Conservation (phyloP, 2,113 vertebrate genomes). For the Egretta garzetta region DNA sequence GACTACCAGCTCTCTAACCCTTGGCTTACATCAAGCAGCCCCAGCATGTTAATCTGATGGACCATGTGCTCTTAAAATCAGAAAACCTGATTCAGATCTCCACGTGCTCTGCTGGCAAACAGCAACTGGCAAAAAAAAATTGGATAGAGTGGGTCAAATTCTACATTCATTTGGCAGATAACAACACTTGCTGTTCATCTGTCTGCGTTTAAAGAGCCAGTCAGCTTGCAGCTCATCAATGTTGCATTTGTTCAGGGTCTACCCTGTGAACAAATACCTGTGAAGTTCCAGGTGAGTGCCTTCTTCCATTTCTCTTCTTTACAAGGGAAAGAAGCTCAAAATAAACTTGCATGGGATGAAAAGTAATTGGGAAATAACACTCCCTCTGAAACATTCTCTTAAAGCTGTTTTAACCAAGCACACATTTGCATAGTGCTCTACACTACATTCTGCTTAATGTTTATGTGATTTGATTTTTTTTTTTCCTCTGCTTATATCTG, state of each 20-base stretch:
- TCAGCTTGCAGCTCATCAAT: background rate
- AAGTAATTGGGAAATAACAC: background rate
- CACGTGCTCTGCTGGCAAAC: background rate
- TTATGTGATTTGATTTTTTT: background rate
- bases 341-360: background rate
- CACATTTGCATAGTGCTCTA: background rate
- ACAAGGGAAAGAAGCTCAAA: background rate
- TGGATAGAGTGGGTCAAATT: background rate
- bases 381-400: background rate
- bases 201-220: background rate
- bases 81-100: background rate
- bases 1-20: background rate
- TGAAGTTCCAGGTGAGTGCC: background rate
- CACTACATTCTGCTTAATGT: background rate
- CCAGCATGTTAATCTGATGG: background rate
- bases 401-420: fast-evolving
- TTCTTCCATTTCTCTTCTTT: background rate
- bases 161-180: background rate
- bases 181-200: background rate
- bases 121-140: background rate
- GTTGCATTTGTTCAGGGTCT: background rate
- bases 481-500: background rate
- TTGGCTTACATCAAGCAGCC: background rate
- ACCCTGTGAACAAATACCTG: background rate
- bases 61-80: background rate